Base-by-base conservation (phyloP, 2,113 vertebrate genomes). In the Toxotes jaculatrix region DNA sequence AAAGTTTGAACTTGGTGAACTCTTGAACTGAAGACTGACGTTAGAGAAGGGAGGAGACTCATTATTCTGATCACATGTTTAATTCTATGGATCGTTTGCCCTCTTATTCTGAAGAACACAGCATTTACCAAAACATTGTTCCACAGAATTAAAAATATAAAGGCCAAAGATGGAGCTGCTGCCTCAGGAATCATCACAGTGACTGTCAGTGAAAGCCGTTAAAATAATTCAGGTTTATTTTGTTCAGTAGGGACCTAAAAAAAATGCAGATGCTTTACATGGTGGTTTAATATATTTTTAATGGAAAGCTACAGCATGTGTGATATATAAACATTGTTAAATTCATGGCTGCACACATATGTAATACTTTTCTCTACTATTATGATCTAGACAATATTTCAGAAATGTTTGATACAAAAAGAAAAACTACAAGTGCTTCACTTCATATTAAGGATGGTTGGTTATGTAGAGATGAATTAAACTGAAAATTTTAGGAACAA, bases 321-420 rank as follows among this genome's bases (percentile, higher is more conserved):
- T 82, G 64, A 89, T 73, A 64, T 78, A 66, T 32, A 87, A 79
- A 83, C 69, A 83, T 51, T 74, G 67, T 77, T 65, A 42, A 63
- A 80, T 62, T 64, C 69, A 82, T 89, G 79, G 75, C 83, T 85
- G 74, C 57, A 85, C 68, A 79, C 73, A 71, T 31, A 53, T 17
- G 7, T 59, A 42, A 66, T 49, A 16, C 65, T 34, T 65, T 76
- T 60, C 7, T 70, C 31, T 59, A 77, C 10, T 69, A 1, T 42
- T 71, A 60, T 36, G 11, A 59, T 71, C 38, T 68, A 60, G 0
- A 66, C 16, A 61, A 14, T 0, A 62, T 60, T 49, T 77, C 14
- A 69, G 3, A 69, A 45, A 62, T 6, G 6, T 67, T 77, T 56
- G 57, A 70, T 65, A 63, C 53, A 23, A 49, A 63, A 38, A 32